Evolutionary conservation across 2,113 vertebrate genomes (phyloP), one percentile per base, ranked within the genome.

Genomic region (Cheirogaleus medius): DNA sequence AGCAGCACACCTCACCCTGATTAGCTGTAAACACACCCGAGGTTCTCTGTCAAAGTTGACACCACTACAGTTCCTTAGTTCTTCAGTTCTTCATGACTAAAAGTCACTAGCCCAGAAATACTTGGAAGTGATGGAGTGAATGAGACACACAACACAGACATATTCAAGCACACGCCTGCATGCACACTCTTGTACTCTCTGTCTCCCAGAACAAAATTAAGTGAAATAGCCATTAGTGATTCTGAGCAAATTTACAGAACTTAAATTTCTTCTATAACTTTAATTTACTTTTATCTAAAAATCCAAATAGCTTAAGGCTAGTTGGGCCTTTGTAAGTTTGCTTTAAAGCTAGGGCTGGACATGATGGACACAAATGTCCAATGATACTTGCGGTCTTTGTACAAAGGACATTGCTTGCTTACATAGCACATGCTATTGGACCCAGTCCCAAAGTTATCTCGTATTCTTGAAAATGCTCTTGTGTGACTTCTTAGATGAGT

Each of bases 191-290:
- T 60, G 5, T 6, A 68, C 8, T 23, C n/a, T 56, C n/a, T 64
- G 21, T n/a, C 29, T 56, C 13, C 23, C 39, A 60, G 15, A 60
- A 60, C 3, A 63, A 86, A 86, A 60, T 54, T 58, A 89, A 90
- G 18, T 29, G 14, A 91, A 9, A 25, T 17, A 47, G 20, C 11
- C 20, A 68, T 64, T 78, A 82, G 54, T 73, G 39, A 91, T 42
- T 25, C 63, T 44, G 17, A 66, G 4, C 73, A 52, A 8, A 32
- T 4, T 68, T 54, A n/a, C 39, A 34, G 9, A 89, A 29, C 23
- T 91, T 73, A 76, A 14, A 69, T 78, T 73, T 90, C n/a, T 87
- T 82, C 39, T 92, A 81, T 91, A 64, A 34, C 60, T 90, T 94
- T 64, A 77, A 39, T 39, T 94, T 63, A 25, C 54, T 39, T 95